Base-by-base conservation (phyloP, 2,888 invertebrate genomes). In the Dryobotodes eremita region DNA sequence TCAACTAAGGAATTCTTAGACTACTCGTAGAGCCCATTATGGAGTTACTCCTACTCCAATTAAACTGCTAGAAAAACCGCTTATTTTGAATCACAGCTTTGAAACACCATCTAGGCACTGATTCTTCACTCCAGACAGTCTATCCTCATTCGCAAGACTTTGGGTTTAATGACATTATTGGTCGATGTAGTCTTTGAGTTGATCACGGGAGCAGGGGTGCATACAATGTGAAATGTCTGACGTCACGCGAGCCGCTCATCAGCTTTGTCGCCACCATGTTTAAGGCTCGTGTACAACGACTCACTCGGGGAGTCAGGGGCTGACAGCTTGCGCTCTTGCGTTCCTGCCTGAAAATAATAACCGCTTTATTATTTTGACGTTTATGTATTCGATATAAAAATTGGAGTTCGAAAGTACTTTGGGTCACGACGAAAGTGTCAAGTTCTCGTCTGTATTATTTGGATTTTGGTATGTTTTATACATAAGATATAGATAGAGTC, bases 241-340 rank as follows among this genome's bases (percentile, higher is more conserved):
- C 93, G 94, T 94, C 95, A 96, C 95, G 96, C 96, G 92, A 96
- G 87, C 83, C 92, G 95, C 93, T 96, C 96, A 93, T 96, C 95
- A 96, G 92, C 91, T 87, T 90, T 91, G 91, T 91, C 89, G 82
- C 86, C 79, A 81, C 80, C 72, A 71, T 81, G 73, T 84, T 83
- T 85, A 86, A 86, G 81, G 80, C 90, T 88, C 89, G 90, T 91
- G 92, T 71, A 83, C 68, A 69, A 89, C 81, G 75, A 78, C 80
- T 89, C 79, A 88, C 85, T 88, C 71, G 53, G 70, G 73, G 57
- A 73, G 59, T 75, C 64, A 71, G 72, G 73, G 69, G 74, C 59
- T 85, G 85, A 85, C 85, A 85, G 84, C 84, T 11, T 55, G 73
- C 75, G 71, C 77, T 75, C 71, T 42, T 74, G 74, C 64, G 69